phyloP scores from a whole-genome alignment of 2,113 vertebrate genomes.

The Monopterus albus region DNA sequence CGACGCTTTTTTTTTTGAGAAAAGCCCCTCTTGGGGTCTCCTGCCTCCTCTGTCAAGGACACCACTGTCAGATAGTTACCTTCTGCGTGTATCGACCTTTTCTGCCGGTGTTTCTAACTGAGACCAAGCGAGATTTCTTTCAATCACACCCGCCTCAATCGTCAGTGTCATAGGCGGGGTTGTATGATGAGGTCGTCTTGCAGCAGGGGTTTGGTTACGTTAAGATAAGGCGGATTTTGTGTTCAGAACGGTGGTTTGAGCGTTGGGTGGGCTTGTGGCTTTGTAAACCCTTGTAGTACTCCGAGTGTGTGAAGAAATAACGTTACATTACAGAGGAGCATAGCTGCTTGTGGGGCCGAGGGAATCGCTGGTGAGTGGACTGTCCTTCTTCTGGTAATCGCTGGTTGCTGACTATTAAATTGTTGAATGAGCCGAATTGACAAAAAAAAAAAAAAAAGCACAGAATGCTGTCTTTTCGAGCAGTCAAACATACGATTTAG shows the following conservation, averaged over 20 bases:
- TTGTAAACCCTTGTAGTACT: background rate
- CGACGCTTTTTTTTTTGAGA: background rate
- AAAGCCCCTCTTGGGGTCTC: background rate
- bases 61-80: background rate
- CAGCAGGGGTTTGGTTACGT: constrained; percentile 8
- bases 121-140: background rate
- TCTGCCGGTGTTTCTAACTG: background rate
- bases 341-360: constrained; percentile 15
- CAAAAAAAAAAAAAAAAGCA: constrained; percentile 21
- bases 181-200: constrained; percentile 59
- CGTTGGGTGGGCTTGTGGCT: background rate
- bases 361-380: constrained; percentile 58
- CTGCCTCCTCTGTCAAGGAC: background rate
- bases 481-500: background rate
- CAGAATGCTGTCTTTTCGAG: background rate
- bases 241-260: background rate
- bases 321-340: background rate
- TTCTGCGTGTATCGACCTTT: too few relatives aligned
- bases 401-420: background rate
- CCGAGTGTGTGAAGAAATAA: constrained; percentile 33
- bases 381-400: background rate
- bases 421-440: background rate
- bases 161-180: constrained; percentile 3
- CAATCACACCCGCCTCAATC: background rate
- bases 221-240: constrained; percentile 7